Evolutionary conservation across 2,113 vertebrate species (phyloP), one percentile per base, ranked within the genome.

Genomic region (Scartelaos histophorus): DNA sequence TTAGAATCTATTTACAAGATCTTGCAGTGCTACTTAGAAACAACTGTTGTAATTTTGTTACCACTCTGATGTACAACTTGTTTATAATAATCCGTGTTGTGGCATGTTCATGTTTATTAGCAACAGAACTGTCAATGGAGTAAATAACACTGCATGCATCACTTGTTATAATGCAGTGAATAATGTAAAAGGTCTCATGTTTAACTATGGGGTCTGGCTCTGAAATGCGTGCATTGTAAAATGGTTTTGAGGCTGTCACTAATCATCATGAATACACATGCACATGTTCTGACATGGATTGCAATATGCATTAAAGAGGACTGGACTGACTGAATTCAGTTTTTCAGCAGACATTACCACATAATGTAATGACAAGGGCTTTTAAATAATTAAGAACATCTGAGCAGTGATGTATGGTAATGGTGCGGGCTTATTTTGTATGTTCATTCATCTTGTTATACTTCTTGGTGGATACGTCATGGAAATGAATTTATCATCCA

Each of bases 71-170:
- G 71, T 46, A 73, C 38, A 62, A 34, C 9, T 1, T 10, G 75
- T 79, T 75, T 54, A 81, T 71, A 79, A 82, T 79, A 61, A 54
- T 78, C 38, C 71, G 5, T 19, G 78, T 82, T 83, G 78, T 79
- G 85, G 88, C 79, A 81, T 53, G 64, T 69, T 83, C 86, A 81
- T 67, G 78, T 83, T 87, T 76, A 70, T 82, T 83, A 70, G 49
- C 17, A 75, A 64, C 69, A 75, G 76, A 67, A 65, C 66, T 77
- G 71, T 82, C 80, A 86, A 79, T 79, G 79, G 70, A 79, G 73
- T 84, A 83, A 88, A 75, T 53, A 16, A 60, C 72, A 61, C 53
- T 51, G 69, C 22, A 73, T 83, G 71, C 68, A 70, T 90, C 80
- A 85, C 68, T 77, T 68, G 56, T 67, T 70, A 47, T 69, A 88